phyloP scores from a whole-genome alignment of 1,140 invertebrate species.

The Aphidius ervi region DNA sequence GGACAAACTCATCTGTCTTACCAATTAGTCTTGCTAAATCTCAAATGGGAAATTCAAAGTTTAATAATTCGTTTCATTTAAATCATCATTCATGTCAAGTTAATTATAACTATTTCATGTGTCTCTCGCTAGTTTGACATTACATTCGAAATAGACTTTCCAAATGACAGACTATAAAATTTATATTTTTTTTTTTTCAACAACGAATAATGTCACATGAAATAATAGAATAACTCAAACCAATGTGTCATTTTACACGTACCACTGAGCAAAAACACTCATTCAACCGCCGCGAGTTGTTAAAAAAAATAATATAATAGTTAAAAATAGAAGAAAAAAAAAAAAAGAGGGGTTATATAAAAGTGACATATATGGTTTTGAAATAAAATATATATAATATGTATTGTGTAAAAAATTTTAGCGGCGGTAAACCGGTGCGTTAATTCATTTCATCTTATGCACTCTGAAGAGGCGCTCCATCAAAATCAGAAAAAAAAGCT shows the following conservation, averaged over 20 bases:
- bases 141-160: too few species aligned
- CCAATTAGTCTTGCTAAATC: too few species aligned
- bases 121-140: too few species aligned
- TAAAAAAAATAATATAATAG: conserved; percentile 5
- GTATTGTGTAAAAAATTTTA: background rate
- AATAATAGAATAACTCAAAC: background rate
- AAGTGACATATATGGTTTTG: conserved; percentile 12
- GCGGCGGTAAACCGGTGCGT: conserved; percentile 22
- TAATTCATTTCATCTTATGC: conserved; percentile 51
- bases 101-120: too few species aligned
- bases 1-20: too few species aligned
- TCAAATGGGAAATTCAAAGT: too few species aligned
- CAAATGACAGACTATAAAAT: too few species aligned
- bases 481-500: conserved; percentile 43
- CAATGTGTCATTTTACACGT: conserved; percentile 21
- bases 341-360: conserved; percentile 6
- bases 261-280: conserved; percentile 12
- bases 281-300: conserved; percentile 19
- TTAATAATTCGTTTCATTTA: too few species aligned
- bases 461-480: conserved; percentile 49
- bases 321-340: conserved; percentile 10
- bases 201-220: too few species aligned
- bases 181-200: too few species aligned
- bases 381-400: conserved; percentile 4
- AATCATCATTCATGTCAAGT: too few species aligned